Conservation (phyloP, 1,140 invertebrate species). For the Megathymus violae region DNA sequence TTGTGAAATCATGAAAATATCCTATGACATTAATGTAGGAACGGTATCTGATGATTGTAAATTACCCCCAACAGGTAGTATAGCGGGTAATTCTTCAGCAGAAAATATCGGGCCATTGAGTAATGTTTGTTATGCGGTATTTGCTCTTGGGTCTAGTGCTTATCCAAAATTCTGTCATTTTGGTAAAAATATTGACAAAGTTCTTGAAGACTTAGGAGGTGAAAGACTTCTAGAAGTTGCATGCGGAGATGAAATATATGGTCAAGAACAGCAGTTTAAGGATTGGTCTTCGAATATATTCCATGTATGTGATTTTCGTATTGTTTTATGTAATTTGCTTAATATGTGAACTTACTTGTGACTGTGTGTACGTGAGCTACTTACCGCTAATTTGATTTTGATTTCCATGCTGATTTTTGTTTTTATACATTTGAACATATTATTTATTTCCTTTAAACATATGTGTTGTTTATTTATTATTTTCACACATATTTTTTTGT, state of each 20-base stretch:
- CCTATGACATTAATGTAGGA: neutral
- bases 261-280: conserved; percentile 96
- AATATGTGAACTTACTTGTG: too few species aligned
- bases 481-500: too few species aligned
- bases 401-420: too few species aligned
- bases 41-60: conserved; percentile 7
- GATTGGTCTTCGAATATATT: conserved; percentile 96
- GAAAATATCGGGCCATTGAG: conserved; percentile 94
- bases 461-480: too few species aligned
- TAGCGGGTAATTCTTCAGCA: conserved; percentile 88
- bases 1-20: neutral
- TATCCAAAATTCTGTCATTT: conserved; percentile 99
- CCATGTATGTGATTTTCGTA: too few species aligned
- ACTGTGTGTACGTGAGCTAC: too few species aligned
- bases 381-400: too few species aligned
- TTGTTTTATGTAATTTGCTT: too few species aligned
- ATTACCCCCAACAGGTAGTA: conserved; percentile 58
- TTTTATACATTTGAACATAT: too few species aligned
- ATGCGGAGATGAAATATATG: conserved; percentile 96
- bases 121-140: conserved; percentile 97
- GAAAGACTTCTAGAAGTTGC: conserved; percentile 92
- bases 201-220: conserved; percentile 94
- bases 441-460: too few species aligned
- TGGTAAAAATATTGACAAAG: conserved; percentile 95
- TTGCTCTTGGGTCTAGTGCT: conserved; percentile 96